Evolutionary conservation across 2,888 invertebrate species (phyloP).

Genomic region (Pardosa pseudoannulata): DNA sequence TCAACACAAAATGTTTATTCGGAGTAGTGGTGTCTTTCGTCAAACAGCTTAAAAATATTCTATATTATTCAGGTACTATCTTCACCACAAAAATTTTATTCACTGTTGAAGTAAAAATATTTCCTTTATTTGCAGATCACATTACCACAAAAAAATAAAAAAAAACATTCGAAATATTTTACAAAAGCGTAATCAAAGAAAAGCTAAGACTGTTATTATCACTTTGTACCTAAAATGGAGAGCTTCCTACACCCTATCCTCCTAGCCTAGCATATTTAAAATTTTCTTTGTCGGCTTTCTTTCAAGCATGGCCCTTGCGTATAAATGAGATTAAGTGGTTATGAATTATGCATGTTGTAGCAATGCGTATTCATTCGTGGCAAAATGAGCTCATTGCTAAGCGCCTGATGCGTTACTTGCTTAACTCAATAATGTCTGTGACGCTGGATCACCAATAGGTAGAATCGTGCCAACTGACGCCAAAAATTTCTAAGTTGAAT

Average conservation of each 20-base stretch:
- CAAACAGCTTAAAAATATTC: too few species aligned
- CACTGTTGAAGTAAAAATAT: background rate
- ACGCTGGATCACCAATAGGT: background rate
- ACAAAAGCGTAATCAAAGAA: slow-evolving; percentile 49
- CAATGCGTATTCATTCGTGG: slow-evolving; percentile 58
- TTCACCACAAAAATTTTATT: too few species aligned
- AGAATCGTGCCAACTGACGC: slow-evolving; percentile 23
- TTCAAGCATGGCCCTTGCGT: slow-evolving; percentile 36
- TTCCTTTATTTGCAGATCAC: slow-evolving; percentile 9
- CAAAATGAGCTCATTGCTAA: slow-evolving; percentile 56
- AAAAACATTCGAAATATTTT: slow-evolving; percentile 33
- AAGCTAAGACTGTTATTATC: slow-evolving; percentile 34
- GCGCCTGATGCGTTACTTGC: slow-evolving; percentile 35
- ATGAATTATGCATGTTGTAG: slow-evolving; percentile 61
- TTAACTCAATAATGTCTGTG: slow-evolving; percentile 49
- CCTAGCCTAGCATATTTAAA: slow-evolving; percentile 43
- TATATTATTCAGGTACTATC: too few species aligned
- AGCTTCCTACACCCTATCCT: slow-evolving; percentile 18
- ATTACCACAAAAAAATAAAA: slow-evolving; percentile 16
- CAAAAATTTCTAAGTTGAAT: slow-evolving; percentile 6
- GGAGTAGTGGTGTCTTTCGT: too few species aligned
- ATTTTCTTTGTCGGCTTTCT: slow-evolving; percentile 60
- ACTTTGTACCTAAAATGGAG: slow-evolving; percentile 24
- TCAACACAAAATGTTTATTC: too few species aligned
- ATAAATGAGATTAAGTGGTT: slow-evolving; percentile 65